Evolutionary conservation across 2,113 vertebrate species (phyloP), one percentile per base, ranked within the genome.

Genomic region (Cacatua alba): DNA sequence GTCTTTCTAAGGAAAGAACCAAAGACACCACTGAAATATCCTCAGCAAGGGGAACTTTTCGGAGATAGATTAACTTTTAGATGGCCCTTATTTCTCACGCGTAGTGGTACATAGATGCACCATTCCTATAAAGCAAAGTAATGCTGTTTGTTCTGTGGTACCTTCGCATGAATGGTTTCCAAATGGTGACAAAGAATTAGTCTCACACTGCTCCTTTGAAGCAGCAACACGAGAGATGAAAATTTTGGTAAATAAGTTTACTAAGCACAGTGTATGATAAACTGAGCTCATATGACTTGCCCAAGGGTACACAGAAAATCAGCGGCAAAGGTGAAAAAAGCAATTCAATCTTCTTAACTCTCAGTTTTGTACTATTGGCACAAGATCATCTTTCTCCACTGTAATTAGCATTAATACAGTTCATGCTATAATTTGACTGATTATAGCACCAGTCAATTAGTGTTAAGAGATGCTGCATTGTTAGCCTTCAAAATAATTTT

Each of bases 401-500:
- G 52, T 60, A 95, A 96, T 92, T 92, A 86, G 3, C 24, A 79
- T 68, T 86, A 79, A 84, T 93, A 96, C 14, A 92, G 64, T 86
- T 81, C 35, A 53, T 57, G 19, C 21, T 57, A 41, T 57, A 86
- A 79, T 94, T 94, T 88, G 65, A 49, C 76, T 94, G 65, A 95
- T 91, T 82, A 84, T 69, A 94, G 60, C 11, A 93, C 39, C 18
- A 90, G 57, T 78, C 69, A 96, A 86, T 93, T 91, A 92, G 68
- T 37, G 29, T 44, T 86, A 77, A 92, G 76, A 83, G 71, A 49
- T 2, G 6, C 23, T 75, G 49, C 24, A 62, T 62, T 92, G 67
- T 92, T 39, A 2, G 17, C 55, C 33, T 93, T 76, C 68, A 76
- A 79, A 93, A 93, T 59, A 77, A 74, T 90, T 94, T 86, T 88